Conservation (phyloP, 1,140 invertebrate species). For the Antheraea mylitta region DNA sequence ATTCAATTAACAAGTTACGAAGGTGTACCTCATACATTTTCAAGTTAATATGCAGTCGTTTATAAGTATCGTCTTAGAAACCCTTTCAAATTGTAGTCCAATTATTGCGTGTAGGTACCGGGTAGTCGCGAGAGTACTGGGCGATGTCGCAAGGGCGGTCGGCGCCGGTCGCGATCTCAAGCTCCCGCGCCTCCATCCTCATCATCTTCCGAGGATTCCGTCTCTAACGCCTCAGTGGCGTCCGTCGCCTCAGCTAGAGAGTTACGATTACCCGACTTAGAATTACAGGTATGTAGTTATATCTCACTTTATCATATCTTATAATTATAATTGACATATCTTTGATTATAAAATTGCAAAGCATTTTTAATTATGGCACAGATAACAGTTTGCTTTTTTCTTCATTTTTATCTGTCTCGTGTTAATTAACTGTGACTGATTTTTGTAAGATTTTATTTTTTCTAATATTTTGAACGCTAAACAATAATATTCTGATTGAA, state of each 20-base stretch:
- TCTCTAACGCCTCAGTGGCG: conserved; percentile 60
- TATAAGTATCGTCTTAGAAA: no score
- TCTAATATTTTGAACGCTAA: no score
- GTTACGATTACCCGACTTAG: conserved; percentile 56
- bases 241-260: conserved; percentile 64
- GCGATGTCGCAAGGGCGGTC: conserved; percentile 54
- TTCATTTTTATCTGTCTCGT: neutral
- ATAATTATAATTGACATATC: no score
- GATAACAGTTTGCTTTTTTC: neutral
- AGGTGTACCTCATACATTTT: no score
- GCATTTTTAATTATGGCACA: neutral
- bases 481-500: no score
- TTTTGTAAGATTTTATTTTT: neutral
- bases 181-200: conserved; percentile 60
- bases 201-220: conserved; percentile 66
- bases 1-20: no score
- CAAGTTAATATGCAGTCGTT: no score
- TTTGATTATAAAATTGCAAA: neutral
- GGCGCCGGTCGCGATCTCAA: conserved; percentile 61
- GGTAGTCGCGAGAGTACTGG: conserved; percentile 38
- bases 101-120: conserved; percentile 47
- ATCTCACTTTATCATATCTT: no score
- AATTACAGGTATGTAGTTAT: conserved; percentile 49
- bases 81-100: no score
- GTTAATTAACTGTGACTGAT: neutral